Base-by-base conservation (phyloP, 2,888 invertebrate genomes). In the Parnassius orleans region DNA sequence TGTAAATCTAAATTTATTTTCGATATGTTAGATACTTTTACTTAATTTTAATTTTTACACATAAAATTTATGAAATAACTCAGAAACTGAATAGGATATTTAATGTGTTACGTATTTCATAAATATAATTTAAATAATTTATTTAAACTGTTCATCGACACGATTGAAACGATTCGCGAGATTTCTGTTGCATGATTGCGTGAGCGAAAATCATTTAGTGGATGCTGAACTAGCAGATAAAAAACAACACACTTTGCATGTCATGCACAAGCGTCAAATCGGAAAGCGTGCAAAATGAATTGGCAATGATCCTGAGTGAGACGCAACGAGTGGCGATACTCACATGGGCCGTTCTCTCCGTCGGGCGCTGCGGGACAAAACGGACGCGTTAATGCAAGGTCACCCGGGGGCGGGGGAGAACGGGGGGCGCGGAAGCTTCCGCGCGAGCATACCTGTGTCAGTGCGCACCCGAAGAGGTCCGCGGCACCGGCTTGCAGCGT, bases 371-470 rank as follows among this genome's bases (percentile, higher is more conserved):
- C 93, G 94, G 93, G 94, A 86, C 79, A 89, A 87, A 88, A 87
- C 71, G 74, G 77, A 78, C 57, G 70, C 64, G 79, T 87, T 86
- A 88, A 82, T 83, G 3, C 43, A 15, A 52, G 11, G 53, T 44
- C 43, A 46, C 43, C 10, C 50, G 50, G 43, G 52, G 59, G 61
- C 41, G 43, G 57, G 41, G 56, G n/a, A n/a, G n/a, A n/a, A n/a
- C 46, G 48, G 51, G 50, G 10, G 62, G 15, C 51, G 48, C 33
- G 48, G 42, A n/a, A n/a, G n/a, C n/a, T n/a, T n/a, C n/a, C n/a
- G n/a, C n/a, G n/a, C n/a, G n/a, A n/a, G n/a, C n/a, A 92, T 87
- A 98, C 98, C 98, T 77, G 98, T 97, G 85, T 98, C 97, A 88
- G 98, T 98, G 90, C 98, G 97, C 66, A 99, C 93, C 75, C 96